These are phyloP conservation scores for Alligator sinensis DNA, from an alignment of 2,113 vertebrate species.

Conservation along the genomic window DNA sequence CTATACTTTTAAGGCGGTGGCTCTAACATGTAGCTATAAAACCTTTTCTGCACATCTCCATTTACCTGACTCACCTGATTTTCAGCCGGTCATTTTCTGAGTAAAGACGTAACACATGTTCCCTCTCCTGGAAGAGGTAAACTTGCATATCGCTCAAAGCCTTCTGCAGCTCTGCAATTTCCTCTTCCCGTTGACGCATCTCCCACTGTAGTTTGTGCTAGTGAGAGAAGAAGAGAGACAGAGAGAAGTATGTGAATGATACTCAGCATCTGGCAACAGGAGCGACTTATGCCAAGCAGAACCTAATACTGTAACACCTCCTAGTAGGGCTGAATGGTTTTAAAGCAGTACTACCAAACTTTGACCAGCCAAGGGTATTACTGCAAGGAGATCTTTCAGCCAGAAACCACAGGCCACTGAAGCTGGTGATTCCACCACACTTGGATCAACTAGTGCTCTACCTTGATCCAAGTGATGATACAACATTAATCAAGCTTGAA, in stretches of 20 bases:
- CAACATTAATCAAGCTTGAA: neutral
- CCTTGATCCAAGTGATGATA: neutral
- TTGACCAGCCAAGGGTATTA: slow-evolving; percentile 8
- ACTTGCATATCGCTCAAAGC: slow-evolving; percentile 96
- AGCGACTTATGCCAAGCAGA: neutral
- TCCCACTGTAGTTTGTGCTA: slow-evolving; percentile 93
- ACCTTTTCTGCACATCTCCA: neutral
- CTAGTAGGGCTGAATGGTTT: neutral
- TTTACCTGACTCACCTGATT: slow-evolving; percentile 84
- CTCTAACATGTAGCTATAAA: neutral
- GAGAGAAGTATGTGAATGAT: neutral
- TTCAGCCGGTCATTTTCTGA: slow-evolving; percentile 95
- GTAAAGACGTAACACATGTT: slow-evolving; percentile 92
- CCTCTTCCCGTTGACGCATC: slow-evolving; percentile 88
- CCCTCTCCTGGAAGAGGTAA: slow-evolving; percentile 94
- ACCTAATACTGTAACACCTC: neutral
- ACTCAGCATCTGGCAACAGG: neutral
- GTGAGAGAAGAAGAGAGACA: rapidly evolving
- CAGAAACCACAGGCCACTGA: neutral
- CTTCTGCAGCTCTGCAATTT: slow-evolving; percentile 90
- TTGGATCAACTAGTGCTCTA: neutral
- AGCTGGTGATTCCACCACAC: neutral
- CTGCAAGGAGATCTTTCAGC: neutral
- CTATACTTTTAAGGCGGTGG: neutral
- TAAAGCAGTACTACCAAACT: neutral